Conservation (phyloP, 2,113 vertebrate species). For the Apus apus region DNA sequence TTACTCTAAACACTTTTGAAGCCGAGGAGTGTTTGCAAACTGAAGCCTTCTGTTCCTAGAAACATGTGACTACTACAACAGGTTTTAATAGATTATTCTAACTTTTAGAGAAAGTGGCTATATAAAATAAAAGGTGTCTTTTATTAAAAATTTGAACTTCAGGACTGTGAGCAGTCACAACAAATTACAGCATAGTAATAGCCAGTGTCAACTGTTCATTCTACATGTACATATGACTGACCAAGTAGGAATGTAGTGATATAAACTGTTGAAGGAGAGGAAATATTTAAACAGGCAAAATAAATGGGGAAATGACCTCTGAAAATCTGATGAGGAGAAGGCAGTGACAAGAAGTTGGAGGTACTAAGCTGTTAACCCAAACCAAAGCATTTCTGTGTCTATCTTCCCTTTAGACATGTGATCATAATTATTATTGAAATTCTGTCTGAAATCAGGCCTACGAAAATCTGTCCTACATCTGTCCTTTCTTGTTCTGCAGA, state of each 20-base stretch:
- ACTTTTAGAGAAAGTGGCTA: neutral
- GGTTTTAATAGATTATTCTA: neutral
- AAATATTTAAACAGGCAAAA: neutral
- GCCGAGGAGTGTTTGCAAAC: neutral
- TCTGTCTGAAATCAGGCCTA: neutral
- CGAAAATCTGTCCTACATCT: neutral
- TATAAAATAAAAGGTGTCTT: neutral
- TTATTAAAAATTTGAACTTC: neutral
- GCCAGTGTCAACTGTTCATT: neutral
- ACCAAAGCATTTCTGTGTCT: neutral
- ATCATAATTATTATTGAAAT: neutral
- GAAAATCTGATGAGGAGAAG: neutral
- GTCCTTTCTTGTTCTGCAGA: neutral
- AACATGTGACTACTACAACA: neutral
- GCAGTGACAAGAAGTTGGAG: neutral
- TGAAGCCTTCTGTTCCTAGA: neutral
- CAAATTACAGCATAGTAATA: neutral
- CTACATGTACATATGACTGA: neutral
- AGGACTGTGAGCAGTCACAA: neutral
- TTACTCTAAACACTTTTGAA: neutral
- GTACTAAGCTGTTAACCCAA: rapidly evolving
- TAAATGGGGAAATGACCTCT: neutral
- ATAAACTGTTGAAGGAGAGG: neutral
- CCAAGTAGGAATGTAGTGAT: neutral
- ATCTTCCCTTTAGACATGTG: neutral